Evolutionary conservation across 2,113 vertebrate genomes (phyloP), one percentile per base, ranked within the genome.

Genomic region (Parotia lawesii): DNA sequence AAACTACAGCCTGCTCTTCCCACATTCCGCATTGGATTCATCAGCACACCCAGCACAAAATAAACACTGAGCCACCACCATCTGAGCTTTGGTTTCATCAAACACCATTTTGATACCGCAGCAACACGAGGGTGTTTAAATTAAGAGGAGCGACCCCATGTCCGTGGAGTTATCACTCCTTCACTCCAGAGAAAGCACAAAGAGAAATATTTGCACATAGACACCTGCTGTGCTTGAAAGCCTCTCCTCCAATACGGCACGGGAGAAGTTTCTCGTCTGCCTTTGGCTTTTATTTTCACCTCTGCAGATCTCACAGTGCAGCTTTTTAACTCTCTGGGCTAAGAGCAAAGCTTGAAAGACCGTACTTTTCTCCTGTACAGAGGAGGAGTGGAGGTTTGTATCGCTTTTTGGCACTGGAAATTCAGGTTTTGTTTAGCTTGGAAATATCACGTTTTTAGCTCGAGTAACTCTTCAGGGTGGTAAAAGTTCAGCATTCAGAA

Each of bases 341-440:
- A 82, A 85, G 1, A 69, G 27, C 20, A 54, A 83, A 65, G 31
- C 53, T 44, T 40, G 37, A 45, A 65, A 50, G 71, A 10, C 58
- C 1, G 1, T 2, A 0, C 35, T 27, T 85, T 91, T 23, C 28
- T 20, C 27, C 31, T 2, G 23, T 3, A 27, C 0, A 1, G 62
- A 85, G 28, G 70, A 89, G 18, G 45, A 75, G 28, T 2, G 0
- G 54, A 91, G 19, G 37, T 53, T 94, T 85, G 58, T 66, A 71
- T 85, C 1, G 1, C 20, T 76, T 89, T 90, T 80, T 87, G 73
- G 74, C 90, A 90, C 33, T 2, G 8, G 78, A 80, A 83, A 88
- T 54, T 80, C 69, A 71, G 65, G 80, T 58, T 88, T 76, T 93
- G 79, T 95, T 96, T 94, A 83, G 82, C 72, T 93, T 90, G 94